These are phyloP conservation scores for Hydroisotoma schaefferi DNA, from an alignment of 2,888 invertebrate species.

Conservation along the genomic window DNA sequence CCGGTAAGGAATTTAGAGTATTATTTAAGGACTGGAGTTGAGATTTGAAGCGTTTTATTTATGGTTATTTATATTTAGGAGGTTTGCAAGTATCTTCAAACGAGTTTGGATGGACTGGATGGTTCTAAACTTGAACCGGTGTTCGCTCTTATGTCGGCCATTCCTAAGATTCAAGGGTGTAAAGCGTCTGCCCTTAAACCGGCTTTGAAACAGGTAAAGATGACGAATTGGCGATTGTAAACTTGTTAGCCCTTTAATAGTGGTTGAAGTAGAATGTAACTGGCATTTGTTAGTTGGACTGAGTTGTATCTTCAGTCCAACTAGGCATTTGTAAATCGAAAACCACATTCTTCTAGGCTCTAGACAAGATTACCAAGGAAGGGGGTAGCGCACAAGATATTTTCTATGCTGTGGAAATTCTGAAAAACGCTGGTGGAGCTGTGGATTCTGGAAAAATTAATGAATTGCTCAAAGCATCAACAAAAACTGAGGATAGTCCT, in stretches of 20 bases:
- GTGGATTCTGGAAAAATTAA: constrained; percentile 42
- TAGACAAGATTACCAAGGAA: constrained; percentile 41
- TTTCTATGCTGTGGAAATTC: constrained; percentile 36
- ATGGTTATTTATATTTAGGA: constrained; percentile 33
- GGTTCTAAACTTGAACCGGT: constrained; percentile 39
- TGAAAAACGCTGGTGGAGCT: constrained; percentile 30
- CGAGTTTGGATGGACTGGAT: constrained; percentile 38
- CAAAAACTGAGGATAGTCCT: constrained; percentile 42
- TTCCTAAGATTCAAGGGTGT: constrained; percentile 35
- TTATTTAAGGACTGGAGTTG: too few species aligned
- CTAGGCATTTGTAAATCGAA: too few species aligned
- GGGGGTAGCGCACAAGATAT: constrained; percentile 42
- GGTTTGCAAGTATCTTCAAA: constrained; percentile 41
- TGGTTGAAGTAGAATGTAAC: too few species aligned
- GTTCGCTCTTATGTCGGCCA: constrained; percentile 35
- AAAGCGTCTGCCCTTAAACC: constrained; percentile 39
- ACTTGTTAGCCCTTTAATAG: too few species aligned
- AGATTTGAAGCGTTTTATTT: too few species aligned
- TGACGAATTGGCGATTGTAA: too few species aligned
- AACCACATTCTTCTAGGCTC: constrained; percentile 24
- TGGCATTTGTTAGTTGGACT: too few species aligned
- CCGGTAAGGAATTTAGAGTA: constrained; percentile 38
- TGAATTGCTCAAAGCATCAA: constrained; percentile 40
- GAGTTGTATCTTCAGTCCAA: too few species aligned
- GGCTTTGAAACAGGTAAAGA: constrained; percentile 42